Evolutionary conservation across 2,888 invertebrate genomes (phyloP).

Genomic region (Watsonalla cultraria): DNA sequence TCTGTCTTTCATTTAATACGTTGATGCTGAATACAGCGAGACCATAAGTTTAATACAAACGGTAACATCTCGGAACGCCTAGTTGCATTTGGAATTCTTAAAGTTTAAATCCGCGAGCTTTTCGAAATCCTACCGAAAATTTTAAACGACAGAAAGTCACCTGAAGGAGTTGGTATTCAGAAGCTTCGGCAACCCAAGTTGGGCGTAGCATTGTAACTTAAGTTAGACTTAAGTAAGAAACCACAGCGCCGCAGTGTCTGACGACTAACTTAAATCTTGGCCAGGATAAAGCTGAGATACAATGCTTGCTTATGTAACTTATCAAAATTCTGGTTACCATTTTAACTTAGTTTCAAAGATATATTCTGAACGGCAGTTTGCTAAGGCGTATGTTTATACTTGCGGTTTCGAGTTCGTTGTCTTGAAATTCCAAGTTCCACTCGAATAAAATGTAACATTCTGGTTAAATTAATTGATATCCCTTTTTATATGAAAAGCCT

Average conservation of each 20-base stretch:
- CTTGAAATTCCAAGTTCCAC: background rate
- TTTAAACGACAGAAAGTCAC: slow-evolving; percentile 60
- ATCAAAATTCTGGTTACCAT: background rate
- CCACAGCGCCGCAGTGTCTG: slow-evolving; percentile 64
- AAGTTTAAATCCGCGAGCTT: slow-evolving; percentile 58
- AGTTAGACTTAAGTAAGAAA: slow-evolving; percentile 70
- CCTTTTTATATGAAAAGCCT: slow-evolving; percentile 34
- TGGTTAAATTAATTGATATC: background rate
- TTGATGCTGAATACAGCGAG: no score
- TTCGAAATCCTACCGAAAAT: slow-evolving; percentile 49
- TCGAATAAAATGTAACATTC: background rate
- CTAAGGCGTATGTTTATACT: background rate
- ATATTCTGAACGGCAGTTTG: background rate
- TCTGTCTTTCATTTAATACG: no score
- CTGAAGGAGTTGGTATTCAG: slow-evolving; percentile 66
- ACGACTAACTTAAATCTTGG: slow-evolving; percentile 65
- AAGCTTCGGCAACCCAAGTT: slow-evolving; percentile 58
- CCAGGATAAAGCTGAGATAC: slow-evolving; percentile 39
- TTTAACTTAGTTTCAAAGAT: background rate
- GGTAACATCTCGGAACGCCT: slow-evolving; percentile 39
- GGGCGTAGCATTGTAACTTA: slow-evolving; percentile 63
- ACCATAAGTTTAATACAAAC: slow-evolving; percentile 27
- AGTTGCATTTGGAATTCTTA: slow-evolving; percentile 48
- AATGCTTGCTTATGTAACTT: slow-evolving; percentile 22
- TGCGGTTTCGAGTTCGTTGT: background rate